A percentile compares a stretch with the other conserved stretches of the same genome.
Evolutionary conservation across 2,888 invertebrate genomes (phyloP).

Genomic region (Frankliniella fusca): DNA sequence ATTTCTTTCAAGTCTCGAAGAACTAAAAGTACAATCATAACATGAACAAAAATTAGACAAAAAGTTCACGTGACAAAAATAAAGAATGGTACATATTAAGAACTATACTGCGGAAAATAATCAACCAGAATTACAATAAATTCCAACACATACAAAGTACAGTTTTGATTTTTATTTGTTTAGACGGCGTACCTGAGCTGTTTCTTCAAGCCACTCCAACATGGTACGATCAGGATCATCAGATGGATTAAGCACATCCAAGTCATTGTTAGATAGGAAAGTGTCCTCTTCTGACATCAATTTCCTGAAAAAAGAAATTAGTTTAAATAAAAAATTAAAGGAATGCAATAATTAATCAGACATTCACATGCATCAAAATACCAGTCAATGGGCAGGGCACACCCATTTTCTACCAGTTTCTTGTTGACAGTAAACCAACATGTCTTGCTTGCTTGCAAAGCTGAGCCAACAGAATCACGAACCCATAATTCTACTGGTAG

Average conservation of each 20-base stretch:
- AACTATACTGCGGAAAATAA: no score
- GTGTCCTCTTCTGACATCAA: neutral
- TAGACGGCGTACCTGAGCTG: no score
- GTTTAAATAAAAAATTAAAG: neutral
- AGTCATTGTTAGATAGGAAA: neutral
- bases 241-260: neutral
- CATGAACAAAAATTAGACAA: no score
- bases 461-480: constrained; percentile 56
- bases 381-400: constrained; percentile 53
- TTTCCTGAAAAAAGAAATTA: neutral
- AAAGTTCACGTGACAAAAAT: no score
- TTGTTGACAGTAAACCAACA: constrained; percentile 65
- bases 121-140: no score
- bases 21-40: no score
- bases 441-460: constrained; percentile 60
- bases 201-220: neutral
- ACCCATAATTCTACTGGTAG: constrained; percentile 62
- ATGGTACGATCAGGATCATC: neutral
- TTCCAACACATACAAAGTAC: no score
- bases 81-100: no score
- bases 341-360: neutral
- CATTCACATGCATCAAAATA: constrained; percentile 36
- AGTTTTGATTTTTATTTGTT: no score
- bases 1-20: no score
- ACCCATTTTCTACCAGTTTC: constrained; percentile 61